Conservation (phyloP, 2,797 vertebrate genomes). For the Chrosomus eos region DNA sequence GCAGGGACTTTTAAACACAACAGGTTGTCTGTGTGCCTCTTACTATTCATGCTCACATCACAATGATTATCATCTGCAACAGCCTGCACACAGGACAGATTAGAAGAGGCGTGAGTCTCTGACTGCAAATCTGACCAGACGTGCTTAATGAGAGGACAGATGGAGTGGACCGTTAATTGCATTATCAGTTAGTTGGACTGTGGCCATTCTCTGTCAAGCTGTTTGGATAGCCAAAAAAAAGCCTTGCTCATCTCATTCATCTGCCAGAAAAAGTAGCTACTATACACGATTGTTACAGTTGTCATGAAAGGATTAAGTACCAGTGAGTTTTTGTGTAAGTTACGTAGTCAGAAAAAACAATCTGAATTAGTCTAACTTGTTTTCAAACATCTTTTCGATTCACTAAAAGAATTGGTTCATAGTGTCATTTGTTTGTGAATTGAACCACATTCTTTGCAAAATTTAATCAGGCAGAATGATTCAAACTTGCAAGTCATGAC, state of each 20-base stretch:
- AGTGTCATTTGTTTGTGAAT: background rate
- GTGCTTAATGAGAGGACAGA: conserved; percentile 46
- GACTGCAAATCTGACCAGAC: conserved; percentile 36
- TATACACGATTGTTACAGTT: background rate
- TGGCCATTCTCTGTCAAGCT: conserved; percentile 24
- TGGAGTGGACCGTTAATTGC: conserved; percentile 46
- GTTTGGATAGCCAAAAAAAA: conserved; percentile 34
- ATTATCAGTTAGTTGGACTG: conserved; percentile 42
- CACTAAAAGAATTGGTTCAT: background rate
- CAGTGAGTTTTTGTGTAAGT: background rate
- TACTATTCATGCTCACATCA: conserved; percentile 39
- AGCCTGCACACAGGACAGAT: conserved; percentile 35
- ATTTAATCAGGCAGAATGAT: background rate
- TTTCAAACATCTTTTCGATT: background rate
- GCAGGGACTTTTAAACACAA: conserved; percentile 47
- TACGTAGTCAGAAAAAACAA: too few species aligned
- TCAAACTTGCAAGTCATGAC: background rate
- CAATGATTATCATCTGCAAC: conserved; percentile 18
- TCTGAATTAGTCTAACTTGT: too few species aligned
- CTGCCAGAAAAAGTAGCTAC: conserved; percentile 23
- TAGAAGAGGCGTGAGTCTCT: conserved; percentile 12
- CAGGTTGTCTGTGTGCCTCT: conserved; percentile 24
- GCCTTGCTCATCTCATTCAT: conserved; percentile 11
- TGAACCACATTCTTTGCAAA: background rate
- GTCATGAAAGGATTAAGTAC: background rate